These are phyloP conservation scores for Tribolium freemani DNA, from an alignment of 2,888 invertebrate genomes.

Conservation along the genomic window DNA sequence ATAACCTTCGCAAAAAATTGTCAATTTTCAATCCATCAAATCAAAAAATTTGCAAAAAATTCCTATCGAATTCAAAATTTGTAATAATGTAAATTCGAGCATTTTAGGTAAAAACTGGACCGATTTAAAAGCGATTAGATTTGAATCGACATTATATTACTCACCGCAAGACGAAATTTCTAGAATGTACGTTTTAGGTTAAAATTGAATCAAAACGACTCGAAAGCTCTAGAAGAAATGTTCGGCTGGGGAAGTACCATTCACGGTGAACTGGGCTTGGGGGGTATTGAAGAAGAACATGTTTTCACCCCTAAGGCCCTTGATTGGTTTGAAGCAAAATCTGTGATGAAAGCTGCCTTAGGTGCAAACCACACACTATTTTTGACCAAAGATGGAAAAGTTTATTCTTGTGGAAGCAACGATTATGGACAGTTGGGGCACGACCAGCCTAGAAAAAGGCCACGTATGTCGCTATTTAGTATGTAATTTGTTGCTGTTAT, in stretches of 20 bases:
- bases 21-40: conserved; percentile 7
- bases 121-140: not conserved
- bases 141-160: not conserved
- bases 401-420: conserved; percentile 94
- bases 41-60: not conserved
- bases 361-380: conserved; percentile 88
- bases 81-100: conserved; percentile 13
- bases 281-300: conserved; percentile 81
- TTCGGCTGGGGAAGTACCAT: conserved; percentile 85
- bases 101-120: not conserved
- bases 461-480: conserved; percentile 77
- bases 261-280: conserved; percentile 84
- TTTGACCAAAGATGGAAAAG: conserved; percentile 81
- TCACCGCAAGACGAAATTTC: conserved; percentile 9
- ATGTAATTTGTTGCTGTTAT: conserved; percentile 66
- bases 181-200: conserved; percentile 25
- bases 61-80: conserved; percentile 16
- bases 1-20: conserved; percentile 28
- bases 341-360: conserved; percentile 75
- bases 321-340: conserved; percentile 74
- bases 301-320: conserved; percentile 75
- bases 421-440: conserved; percentile 93
- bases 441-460: conserved; percentile 75
- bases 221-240: conserved; percentile 64
- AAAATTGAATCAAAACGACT: not conserved